Evolutionary conservation across 2,113 vertebrate species (phyloP).

Genomic region (Erythrolamprus reginae): DNA sequence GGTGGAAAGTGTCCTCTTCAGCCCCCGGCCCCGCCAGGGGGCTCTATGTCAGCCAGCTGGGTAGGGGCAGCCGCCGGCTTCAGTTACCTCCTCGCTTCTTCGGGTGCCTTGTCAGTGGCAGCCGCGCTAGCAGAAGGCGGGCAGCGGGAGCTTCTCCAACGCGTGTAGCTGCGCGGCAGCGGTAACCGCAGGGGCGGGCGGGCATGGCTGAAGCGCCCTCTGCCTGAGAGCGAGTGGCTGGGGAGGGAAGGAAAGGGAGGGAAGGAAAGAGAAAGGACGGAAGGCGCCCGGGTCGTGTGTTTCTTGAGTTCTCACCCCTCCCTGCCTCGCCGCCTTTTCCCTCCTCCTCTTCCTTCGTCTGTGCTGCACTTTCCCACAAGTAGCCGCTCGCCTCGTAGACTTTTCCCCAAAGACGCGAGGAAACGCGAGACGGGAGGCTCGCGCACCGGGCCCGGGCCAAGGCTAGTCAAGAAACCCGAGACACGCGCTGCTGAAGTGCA

Average conservation of each 20-base stretch:
- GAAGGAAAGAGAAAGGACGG: constrained; percentile 40
- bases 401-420: not conserved
- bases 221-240: constrained; percentile 62
- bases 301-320: constrained; percentile 4
- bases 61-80: not conserved
- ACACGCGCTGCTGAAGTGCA: constrained; percentile 3
- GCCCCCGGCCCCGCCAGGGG: not conserved
- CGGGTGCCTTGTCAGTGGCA: constrained; percentile 37
- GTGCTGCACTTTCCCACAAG: not conserved
- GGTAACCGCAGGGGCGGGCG: constrained; percentile 54
- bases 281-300: constrained; percentile 29
- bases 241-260: constrained; percentile 39
- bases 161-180: constrained; percentile 46
- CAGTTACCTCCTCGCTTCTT: not conserved
- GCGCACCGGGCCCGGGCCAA: not conserved
- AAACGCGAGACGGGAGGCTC: constrained; percentile 11
- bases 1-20: not conserved
- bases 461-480: not conserved
- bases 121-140: constrained; percentile 33
- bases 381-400: constrained; percentile 7
- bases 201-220: constrained; percentile 71
- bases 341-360: not conserved
- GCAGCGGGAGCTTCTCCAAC: constrained; percentile 38
- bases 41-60: not conserved
- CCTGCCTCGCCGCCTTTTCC: not conserved